These are phyloP conservation scores for Camelus dromedarius DNA, from an alignment of 2,113 vertebrate genomes.

Conservation along the genomic window DNA sequence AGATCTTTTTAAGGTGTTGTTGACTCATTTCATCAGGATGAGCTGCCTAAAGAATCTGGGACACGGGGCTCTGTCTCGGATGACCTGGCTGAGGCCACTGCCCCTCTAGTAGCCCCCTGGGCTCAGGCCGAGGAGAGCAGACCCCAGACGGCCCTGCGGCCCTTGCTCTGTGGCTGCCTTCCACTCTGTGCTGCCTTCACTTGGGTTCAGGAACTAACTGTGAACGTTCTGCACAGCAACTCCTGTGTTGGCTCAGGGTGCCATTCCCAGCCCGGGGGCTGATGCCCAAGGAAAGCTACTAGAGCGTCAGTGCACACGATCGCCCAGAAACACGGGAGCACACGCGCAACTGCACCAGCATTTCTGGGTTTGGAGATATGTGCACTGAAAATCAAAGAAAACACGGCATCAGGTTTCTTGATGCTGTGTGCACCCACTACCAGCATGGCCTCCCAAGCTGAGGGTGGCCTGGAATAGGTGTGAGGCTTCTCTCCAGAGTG, in stretches of 20 bases:
- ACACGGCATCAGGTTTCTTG: neutral
- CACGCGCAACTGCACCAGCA: too few species aligned
- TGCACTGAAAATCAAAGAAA: neutral
- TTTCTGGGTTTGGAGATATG: neutral
- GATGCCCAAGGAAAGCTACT: neutral
- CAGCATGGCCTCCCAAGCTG: neutral
- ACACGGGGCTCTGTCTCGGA: neutral
- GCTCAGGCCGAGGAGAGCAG: too few species aligned
- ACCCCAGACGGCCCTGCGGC: too few species aligned
- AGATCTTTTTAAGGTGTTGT: neutral
- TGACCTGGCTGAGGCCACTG: neutral
- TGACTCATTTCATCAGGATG: neutral
- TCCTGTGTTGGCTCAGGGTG: neutral
- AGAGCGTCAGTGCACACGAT: rapidly evolving
- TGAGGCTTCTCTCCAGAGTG: neutral
- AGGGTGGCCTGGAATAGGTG: neutral
- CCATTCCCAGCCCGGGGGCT: neutral
- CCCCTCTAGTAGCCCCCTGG: neutral
- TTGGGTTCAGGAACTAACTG: neutral
- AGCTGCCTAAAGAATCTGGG: neutral
- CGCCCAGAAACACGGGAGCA: neutral
- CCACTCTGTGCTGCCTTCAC: too few species aligned
- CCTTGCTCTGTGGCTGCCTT: too few species aligned
- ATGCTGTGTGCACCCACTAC: rapidly evolving
- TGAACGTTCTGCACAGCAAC: rapidly evolving